Evolutionary conservation across 2,797 vertebrate species (phyloP).

Genomic region (Eulemur coronatus): DNA sequence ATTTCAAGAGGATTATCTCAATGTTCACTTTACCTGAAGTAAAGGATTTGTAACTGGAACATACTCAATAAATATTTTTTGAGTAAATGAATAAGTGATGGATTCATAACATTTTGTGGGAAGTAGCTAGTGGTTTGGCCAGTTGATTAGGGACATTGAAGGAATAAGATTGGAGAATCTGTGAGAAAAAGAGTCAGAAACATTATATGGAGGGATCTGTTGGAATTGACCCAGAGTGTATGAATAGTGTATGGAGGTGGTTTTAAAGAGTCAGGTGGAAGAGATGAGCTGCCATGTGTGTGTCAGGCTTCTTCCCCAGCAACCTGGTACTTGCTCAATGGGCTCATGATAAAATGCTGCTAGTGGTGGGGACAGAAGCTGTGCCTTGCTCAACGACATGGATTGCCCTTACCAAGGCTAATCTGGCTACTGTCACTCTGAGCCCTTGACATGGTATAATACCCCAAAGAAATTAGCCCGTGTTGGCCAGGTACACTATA

Average conservation of each 20-base stretch:
- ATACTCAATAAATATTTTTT: neutral
- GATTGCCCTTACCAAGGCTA: neutral
- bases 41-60: neutral
- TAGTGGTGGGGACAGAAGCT: neutral
- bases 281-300: neutral
- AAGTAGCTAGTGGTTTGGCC: neutral
- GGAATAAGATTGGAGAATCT: neutral
- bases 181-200: neutral
- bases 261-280: neutral
- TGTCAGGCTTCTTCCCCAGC: neutral
- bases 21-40: neutral
- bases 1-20: neutral
- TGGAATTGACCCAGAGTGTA: neutral
- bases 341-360: neutral
- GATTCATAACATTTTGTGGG: neutral
- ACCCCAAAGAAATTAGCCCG: neutral
- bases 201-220: neutral
- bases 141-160: neutral
- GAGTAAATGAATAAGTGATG: neutral
- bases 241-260: neutral
- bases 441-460: neutral
- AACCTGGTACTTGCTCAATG: neutral
- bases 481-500: neutral
- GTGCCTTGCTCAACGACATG: neutral
- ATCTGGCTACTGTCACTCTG: neutral